Evolutionary conservation across 2,797 vertebrate genomes (phyloP), one percentile per base, ranked within the genome.

Genomic region (Sebastiscus albofasciatus): DNA sequence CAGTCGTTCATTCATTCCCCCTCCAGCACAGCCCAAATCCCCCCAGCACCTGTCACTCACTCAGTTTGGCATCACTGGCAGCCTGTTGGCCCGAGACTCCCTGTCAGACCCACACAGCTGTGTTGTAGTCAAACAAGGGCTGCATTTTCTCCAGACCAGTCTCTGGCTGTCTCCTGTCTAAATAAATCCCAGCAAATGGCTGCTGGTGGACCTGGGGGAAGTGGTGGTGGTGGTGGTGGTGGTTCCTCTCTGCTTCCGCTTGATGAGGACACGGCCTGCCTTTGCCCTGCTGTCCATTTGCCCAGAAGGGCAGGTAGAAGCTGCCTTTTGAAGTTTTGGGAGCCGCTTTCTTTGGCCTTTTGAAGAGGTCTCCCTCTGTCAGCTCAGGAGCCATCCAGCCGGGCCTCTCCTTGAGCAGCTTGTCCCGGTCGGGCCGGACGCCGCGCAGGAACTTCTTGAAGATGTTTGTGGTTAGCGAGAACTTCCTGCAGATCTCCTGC

Each of bases 401-500:
- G 0, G 97, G 97, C 24, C 97, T 96, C 92, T 99, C 97, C 91
- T 98, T 98, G 8, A 99, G 96, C 33, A 99, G 95, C 90, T 97
- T 95, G 93, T 99, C 98, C 14, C 97, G 93, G 90, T 99, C 98
- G 0, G 98, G 98, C 56, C 98, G 93, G 0, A 99, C 97, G 0
- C 97, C 97, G 56, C 98, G 96, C 86, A 99, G 89, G 92, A 99
- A 97, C 94, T 98, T 99, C 93, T 97, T 97, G 88, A 99, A 99
- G 93, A 99, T 97, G 91, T 98, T 99, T 55, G 97, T 96, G 0
- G 98, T 99, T 62, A 99, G 95, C 1, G 98, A 97, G 83, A 99
- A 97, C 90, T 96, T 98, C 80, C 90, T 96, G 94, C 95, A 97
- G 93, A 98, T 95, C 89, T 99, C 98, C 80, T 97, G 96, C 10